Evolutionary conservation across 2,888 invertebrate species (phyloP), one percentile per base, ranked within the genome.

Genomic region (Drosophila greeni): DNA sequence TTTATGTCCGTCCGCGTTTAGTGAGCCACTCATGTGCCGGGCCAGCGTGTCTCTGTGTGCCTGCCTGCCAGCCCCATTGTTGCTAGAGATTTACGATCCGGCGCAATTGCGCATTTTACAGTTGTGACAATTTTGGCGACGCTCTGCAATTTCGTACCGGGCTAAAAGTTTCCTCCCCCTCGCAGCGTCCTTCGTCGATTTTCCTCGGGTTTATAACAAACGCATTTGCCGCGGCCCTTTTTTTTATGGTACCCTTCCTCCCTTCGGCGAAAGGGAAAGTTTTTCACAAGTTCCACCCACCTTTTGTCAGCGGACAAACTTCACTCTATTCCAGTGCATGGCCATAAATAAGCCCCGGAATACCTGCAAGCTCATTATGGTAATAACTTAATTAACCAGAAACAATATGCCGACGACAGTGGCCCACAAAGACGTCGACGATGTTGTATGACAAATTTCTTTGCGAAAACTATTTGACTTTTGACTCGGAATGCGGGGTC

Each of bases 381-480:
- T 82, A 84, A 82, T 82, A 82, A 82, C 84, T 82, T 84, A 82
- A 82, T 82, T 82, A 82, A 82, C 82, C 84, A 73, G 81, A 80
- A 82, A 82, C 82, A 85, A 81, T 85, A 82, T 81, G 81, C 78
- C 73, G 65, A 59, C 69, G 61, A 69, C 70, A 49, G 33, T 34
- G 52, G 49, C 43, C 51, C 49, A 66, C 57, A 60, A 54, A 66
- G 60, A 60, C 60, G 69, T 26, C 70, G 48, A 60, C 66, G 45
- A 52, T 61, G 69, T 73, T 56, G 75, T 79, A 86, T 85, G 86
- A 85, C 86, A 86, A 86, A 86, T 86, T 86, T 84, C 78, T 75
- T 74, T 72, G 82, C 67, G 79, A 74, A 77, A 80, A 86, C 86
- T 86, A 85, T 85, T 86, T 86, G 86, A 86, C 86, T 86, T 86